Percentiles rank a stretch among this genome's conserved stretches.
Evolutionary conservation across 2,888 invertebrate genomes (phyloP).

Genomic region (Melieria omissa): DNA sequence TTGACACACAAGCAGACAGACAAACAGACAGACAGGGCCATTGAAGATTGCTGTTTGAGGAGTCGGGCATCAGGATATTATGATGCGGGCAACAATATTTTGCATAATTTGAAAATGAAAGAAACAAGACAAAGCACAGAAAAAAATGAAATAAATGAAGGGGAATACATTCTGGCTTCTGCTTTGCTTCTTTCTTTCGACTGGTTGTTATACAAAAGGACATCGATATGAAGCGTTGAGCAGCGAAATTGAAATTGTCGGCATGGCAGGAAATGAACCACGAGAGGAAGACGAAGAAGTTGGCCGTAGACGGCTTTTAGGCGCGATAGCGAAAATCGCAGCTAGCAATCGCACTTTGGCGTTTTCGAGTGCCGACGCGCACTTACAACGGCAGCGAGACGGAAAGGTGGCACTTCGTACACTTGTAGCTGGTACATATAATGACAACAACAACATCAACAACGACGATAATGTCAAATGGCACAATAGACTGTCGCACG

Average conservation of each 20-base stretch:
- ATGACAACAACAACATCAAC: conserved; percentile 14
- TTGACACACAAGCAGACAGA: background rate
- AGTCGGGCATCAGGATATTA: too few species aligned
- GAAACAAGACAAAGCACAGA: conserved; percentile 7
- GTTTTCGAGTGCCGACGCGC: background rate
- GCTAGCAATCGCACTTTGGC: background rate
- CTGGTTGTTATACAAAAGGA: conserved; percentile 26
- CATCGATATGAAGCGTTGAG: conserved; percentile 35
- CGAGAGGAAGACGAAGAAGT: too few species aligned
- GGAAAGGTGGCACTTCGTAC: conserved; percentile 30
- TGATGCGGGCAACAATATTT: conserved; percentile 11
- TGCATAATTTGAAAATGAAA: conserved; percentile 31
- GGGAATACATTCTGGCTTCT: background rate
- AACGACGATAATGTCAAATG: conserved; percentile 10
- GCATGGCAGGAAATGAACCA: conserved; percentile 9
- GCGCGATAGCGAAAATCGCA: background rate
- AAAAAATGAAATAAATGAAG: conserved; percentile 14
- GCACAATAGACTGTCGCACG: conserved; percentile 25
- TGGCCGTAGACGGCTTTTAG: too few species aligned
- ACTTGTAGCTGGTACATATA: conserved; percentile 25
- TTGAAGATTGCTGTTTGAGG: conserved; percentile 2
- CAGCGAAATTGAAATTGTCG: conserved; percentile 33
- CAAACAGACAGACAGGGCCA: conserved; percentile 12
- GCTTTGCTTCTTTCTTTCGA: conserved; percentile 5
- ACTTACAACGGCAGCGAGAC: background rate